A percentile compares a stretch with the other conserved stretches of the same genome.
Conservation (phyloP, 2,888 invertebrate genomes). For the Lagria hirta region DNA sequence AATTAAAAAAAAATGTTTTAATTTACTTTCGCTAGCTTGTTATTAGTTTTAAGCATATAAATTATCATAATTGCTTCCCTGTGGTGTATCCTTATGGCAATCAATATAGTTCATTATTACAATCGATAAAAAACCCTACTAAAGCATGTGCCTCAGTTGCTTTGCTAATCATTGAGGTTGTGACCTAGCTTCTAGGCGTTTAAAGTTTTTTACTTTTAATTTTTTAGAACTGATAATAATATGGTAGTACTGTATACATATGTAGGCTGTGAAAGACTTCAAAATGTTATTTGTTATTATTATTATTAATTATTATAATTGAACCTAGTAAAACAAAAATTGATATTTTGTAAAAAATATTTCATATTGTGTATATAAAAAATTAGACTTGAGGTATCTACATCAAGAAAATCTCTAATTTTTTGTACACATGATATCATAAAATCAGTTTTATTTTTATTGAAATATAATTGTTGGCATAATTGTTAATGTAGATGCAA, state of each 20-base stretch:
- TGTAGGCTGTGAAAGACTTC: slow-evolving; percentile 20
- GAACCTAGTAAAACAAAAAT: too few species aligned
- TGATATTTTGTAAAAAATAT: too few species aligned
- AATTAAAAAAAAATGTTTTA: too few species aligned
- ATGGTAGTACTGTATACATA: slow-evolving; percentile 9
- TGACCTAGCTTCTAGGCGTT: slow-evolving; percentile 25
- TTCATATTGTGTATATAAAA: too few species aligned
- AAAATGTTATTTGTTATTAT: slow-evolving; percentile 15
- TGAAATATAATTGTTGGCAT: slow-evolving; percentile 10
- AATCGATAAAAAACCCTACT: slow-evolving; percentile 16
- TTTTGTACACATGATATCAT: too few species aligned
- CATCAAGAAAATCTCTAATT: too few species aligned
- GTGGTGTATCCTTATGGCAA: too few species aligned
- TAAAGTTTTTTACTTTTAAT: slow-evolving; percentile 7
- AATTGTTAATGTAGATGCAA: slow-evolving; percentile 22
- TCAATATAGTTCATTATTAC: slow-evolving; percentile 28
- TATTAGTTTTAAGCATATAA: too few species aligned
- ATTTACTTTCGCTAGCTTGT: too few species aligned
- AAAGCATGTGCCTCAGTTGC: slow-evolving; percentile 38
- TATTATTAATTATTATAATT: slow-evolving; percentile 6
- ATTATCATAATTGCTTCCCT: too few species aligned
- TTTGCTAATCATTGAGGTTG: slow-evolving; percentile 26
- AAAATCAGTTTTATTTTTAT: slow-evolving; percentile 10
- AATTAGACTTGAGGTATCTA: too few species aligned
- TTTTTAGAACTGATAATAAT: slow-evolving; percentile 3